A percentile compares a stretch with the other conserved stretches of the same genome.
These are phyloP conservation scores for Beaufortia kweichowensis DNA, from an alignment of 2,113 vertebrate genomes.

Conservation along the genomic window DNA sequence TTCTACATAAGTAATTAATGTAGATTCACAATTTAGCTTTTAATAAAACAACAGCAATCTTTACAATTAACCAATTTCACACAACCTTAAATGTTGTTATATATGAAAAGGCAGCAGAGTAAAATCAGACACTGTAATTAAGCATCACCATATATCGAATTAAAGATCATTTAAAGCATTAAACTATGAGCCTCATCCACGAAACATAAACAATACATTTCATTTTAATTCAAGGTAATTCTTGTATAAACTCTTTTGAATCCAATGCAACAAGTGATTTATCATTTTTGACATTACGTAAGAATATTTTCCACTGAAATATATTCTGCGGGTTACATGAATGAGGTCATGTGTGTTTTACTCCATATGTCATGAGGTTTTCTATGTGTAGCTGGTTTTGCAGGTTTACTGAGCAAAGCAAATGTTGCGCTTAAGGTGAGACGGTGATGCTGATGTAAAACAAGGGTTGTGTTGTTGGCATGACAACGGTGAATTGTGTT, in stretches of 20 bases:
- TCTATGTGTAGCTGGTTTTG: neutral
- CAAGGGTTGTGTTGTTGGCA: neutral
- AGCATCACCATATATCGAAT: neutral
- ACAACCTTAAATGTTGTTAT: neutral
- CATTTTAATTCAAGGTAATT: too few species aligned
- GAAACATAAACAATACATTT: neutral
- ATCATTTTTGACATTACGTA: too few species aligned
- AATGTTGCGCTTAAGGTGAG: neutral
- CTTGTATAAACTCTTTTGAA: neutral
- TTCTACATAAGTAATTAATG: neutral
- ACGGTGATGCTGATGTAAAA: neutral
- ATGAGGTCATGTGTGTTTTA: neutral
- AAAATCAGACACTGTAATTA: neutral
- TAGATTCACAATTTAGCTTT: neutral
- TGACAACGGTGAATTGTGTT: neutral
- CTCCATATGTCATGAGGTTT: neutral
- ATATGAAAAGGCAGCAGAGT: conserved; percentile 7
- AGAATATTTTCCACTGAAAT: too few species aligned
- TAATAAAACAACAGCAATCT: neutral
- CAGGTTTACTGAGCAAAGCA: neutral
- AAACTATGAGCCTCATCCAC: neutral
- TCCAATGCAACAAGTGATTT: neutral
- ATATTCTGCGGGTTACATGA: too few species aligned
- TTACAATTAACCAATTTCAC: neutral
- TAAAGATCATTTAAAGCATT: too few species aligned